Evolutionary conservation across 1,140 invertebrate genomes (phyloP).

Genomic region (Drosophila miranda): DNA sequence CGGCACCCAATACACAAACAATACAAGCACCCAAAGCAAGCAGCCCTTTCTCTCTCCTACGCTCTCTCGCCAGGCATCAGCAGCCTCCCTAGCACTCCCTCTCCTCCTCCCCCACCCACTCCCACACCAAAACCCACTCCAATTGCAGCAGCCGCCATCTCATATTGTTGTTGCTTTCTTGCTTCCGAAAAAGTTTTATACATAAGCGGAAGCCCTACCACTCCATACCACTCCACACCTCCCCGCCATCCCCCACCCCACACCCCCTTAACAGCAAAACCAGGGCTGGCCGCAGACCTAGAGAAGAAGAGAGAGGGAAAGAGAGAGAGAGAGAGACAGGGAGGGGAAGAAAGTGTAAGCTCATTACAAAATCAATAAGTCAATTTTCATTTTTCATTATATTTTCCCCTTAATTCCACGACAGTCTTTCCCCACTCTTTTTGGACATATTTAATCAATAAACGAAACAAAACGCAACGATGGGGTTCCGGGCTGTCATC

Average conservation of each 20-base stretch:
- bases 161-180: conserved; percentile 52
- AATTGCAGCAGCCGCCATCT: conserved; percentile 53
- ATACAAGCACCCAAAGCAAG: conserved; percentile 26
- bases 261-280: conserved; percentile 2
- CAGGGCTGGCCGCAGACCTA: background rate
- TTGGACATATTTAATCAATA: conserved; percentile 27
- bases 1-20: conserved; percentile 71
- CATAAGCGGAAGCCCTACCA: conserved; percentile 52
- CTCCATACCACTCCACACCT: background rate
- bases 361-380: conserved; percentile 70
- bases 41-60: conserved; percentile 16
- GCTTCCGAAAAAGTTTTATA: conserved; percentile 73
- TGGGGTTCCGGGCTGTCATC: background rate
- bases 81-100: conserved; percentile 6
- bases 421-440: conserved; percentile 10
- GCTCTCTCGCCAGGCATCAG: conserved; percentile 1
- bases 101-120: background rate
- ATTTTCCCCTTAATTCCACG: conserved; percentile 12
- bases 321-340: conserved; percentile 8
- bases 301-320: background rate
- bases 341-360: background rate
- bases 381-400: conserved; percentile 34
- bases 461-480: background rate
- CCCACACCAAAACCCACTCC: conserved; percentile 1
- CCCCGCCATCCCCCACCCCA: background rate